These are phyloP conservation scores for Chalcosyrphus nemorum DNA, from an alignment of 2,888 invertebrate genomes.

Conservation along the genomic window DNA sequence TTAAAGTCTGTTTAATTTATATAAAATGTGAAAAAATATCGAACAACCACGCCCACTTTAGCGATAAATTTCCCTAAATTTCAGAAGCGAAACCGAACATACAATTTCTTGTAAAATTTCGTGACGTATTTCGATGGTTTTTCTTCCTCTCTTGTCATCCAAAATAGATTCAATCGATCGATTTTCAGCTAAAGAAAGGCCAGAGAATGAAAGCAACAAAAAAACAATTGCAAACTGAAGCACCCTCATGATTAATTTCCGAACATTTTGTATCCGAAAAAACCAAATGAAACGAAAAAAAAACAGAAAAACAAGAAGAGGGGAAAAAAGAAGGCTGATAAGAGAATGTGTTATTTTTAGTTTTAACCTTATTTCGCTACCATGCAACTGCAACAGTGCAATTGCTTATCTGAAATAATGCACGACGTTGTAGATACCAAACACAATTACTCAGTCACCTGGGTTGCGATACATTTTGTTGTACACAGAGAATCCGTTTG, in stretches of 20 bases:
- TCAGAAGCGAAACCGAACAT: too few relatives aligned
- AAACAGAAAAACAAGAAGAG: not conserved
- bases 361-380: constrained; percentile 59
- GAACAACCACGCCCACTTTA: too few relatives aligned
- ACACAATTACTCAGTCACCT: constrained; percentile 51
- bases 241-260: constrained; percentile 57
- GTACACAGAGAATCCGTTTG: not conserved
- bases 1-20: too few relatives aligned
- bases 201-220: not conserved
- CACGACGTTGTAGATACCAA: constrained; percentile 13
- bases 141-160: constrained; percentile 39
- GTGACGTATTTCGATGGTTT: constrained; percentile 28
- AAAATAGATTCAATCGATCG: constrained; percentile 63
- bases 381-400: constrained; percentile 48
- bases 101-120: not conserved
- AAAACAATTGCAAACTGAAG: constrained; percentile 18
- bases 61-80: not conserved
- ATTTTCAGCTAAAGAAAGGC: constrained; percentile 11
- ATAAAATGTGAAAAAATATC: too few relatives aligned
- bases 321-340: constrained; percentile 23
- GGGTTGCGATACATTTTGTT: not conserved
- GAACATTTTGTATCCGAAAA: constrained; percentile 36
- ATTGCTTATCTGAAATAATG: constrained; percentile 59
- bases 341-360: constrained; percentile 53
- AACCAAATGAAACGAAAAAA: not conserved